phyloP scores from a whole-genome alignment of 2,113 vertebrate genomes.

The Cephalopterus ornatus region DNA sequence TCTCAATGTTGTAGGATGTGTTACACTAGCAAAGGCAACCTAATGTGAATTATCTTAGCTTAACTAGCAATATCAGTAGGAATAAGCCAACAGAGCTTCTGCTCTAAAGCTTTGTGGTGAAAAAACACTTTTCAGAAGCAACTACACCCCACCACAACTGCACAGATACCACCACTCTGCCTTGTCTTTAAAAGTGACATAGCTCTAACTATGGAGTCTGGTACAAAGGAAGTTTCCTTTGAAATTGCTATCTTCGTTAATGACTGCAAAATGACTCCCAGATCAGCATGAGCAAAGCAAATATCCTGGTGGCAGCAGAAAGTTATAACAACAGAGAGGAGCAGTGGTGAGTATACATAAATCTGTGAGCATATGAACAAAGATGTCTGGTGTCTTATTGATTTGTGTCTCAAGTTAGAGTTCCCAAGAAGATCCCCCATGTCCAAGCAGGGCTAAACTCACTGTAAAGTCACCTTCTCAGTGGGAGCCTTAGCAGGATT shows the following conservation, averaged over 20 bases:
- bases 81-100: background rate
- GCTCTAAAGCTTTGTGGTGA: background rate
- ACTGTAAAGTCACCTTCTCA: background rate
- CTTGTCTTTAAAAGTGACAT: background rate
- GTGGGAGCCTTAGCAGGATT: background rate
- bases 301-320: background rate
- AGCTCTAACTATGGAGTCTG: background rate
- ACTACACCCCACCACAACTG: background rate
- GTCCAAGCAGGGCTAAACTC: background rate
- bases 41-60: background rate
- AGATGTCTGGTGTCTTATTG: background rate
- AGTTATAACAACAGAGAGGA: background rate
- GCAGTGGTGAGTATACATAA: background rate
- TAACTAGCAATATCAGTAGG: background rate
- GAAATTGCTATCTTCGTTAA: background rate
- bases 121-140: background rate
- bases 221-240: background rate
- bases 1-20: accelerated
- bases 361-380: background rate
- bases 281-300: background rate
- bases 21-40: background rate
- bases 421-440: background rate
- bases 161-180: background rate
- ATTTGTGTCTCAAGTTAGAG: background rate
- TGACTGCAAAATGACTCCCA: background rate